Evolutionary conservation across 1,140 invertebrate species (phyloP).

Genomic region (Rhopalosiphum maidis): DNA sequence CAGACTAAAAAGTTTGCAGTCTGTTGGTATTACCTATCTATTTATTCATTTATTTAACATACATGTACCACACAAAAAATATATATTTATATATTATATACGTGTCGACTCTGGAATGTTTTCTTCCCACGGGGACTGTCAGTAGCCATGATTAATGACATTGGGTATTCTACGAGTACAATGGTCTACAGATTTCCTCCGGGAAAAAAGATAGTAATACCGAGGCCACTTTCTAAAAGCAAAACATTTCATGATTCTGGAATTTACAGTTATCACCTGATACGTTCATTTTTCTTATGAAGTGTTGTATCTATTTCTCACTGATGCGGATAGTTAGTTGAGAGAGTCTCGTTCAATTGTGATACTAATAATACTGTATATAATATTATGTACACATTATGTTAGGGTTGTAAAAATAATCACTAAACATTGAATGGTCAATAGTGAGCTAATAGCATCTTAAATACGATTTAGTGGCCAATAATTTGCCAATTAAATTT

Average conservation of each 20-base stretch:
- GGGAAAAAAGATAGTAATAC: conserved; percentile 43
- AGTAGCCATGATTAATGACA: conserved; percentile 38
- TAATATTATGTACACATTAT: not conserved
- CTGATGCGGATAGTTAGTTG: not conserved
- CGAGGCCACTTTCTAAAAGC: conserved; percentile 35
- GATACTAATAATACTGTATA: not conserved
- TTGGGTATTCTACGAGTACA: conserved; percentile 28
- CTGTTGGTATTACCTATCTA: not conserved
- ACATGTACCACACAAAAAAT: not conserved
- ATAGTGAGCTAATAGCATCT: not conserved
- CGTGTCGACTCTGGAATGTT: conserved; percentile 30
- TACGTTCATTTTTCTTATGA: conserved; percentile 34
- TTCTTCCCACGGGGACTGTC: conserved; percentile 54
- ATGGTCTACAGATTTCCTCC: conserved; percentile 53
- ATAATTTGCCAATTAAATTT: not conserved
- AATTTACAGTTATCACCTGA: conserved; percentile 43
- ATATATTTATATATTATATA: conserved; percentile 41
- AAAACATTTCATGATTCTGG: conserved; percentile 34
- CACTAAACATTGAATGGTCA: not conserved
- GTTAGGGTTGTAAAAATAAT: not conserved
- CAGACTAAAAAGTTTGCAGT: not conserved
- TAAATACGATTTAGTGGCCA: not conserved
- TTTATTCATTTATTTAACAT: conserved; percentile 35
- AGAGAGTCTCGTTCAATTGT: not conserved
- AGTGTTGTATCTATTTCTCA: conserved; percentile 34